phyloP scores from a whole-genome alignment of 2,888 invertebrate species.

The Caenorhabditis virilis region DNA sequence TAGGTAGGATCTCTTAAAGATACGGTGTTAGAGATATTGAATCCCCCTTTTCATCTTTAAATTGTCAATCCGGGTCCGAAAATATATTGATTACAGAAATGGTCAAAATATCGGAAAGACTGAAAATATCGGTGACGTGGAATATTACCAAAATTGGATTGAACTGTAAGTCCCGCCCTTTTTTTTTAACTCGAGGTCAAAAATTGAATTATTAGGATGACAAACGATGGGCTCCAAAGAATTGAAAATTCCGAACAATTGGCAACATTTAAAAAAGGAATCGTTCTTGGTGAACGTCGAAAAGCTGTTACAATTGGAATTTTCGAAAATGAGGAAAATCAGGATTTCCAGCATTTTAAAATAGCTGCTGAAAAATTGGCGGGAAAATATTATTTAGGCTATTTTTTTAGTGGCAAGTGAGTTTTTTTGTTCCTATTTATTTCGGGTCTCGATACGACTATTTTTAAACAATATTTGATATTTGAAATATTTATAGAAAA shows the following conservation, averaged over 20 bases:
- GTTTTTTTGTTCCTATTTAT: not conserved
- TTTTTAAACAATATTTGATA: too few species aligned
- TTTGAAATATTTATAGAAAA: too few species aligned
- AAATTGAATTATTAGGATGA: slow-evolving; percentile 49
- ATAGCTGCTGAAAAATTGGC: slow-evolving; percentile 55
- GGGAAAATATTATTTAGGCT: slow-evolving; percentile 60
- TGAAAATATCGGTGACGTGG: slow-evolving; percentile 52
- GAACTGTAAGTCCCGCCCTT: slow-evolving; percentile 51
- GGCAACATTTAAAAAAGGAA: slow-evolving; percentile 25
- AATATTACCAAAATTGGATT: slow-evolving; percentile 59
- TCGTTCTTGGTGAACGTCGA: slow-evolving; percentile 14
- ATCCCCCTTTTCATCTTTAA: too few species aligned
- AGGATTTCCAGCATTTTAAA: slow-evolving; percentile 47
- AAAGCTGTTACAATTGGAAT: slow-evolving; percentile 57
- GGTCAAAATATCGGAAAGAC: slow-evolving; percentile 55
- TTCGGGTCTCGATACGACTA: not conserved
- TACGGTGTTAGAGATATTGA: too few species aligned
- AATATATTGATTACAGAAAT: slow-evolving; percentile 20
- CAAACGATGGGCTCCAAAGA: slow-evolving; percentile 29
- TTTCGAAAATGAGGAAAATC: slow-evolving; percentile 39
- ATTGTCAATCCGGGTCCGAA: not conserved
- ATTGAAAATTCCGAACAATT: slow-evolving; percentile 10
- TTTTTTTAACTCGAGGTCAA: too few species aligned
- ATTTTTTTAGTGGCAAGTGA: slow-evolving; percentile 37
- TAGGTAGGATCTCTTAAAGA: slow-evolving; percentile 10